Evolutionary conservation across 2,797 vertebrate genomes (phyloP), one percentile per base, ranked within the genome.

Genomic region (Coreius guichenoti): DNA sequence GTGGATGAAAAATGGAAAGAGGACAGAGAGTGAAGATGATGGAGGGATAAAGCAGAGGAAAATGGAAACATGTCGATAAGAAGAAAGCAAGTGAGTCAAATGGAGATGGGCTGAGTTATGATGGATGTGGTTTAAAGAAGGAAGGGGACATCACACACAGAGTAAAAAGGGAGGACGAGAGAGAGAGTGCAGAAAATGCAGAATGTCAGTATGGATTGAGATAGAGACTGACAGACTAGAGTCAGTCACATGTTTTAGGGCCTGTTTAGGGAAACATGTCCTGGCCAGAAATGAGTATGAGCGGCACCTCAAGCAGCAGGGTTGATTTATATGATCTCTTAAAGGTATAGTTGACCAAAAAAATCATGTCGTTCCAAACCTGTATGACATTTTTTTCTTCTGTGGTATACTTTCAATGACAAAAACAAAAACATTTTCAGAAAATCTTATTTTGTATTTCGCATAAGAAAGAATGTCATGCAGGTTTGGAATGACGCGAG

Each of bases 41-140:
- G 93, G 93, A 95, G 93, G 67, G 92, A 91, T 92, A 93, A 91
- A 77, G 92, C 92, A 93, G 75, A 91, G 91, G 94, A 94, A 94
- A 94, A 94, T 95, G 94, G 94, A 95, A 95, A 94, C 93, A 94
- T 94, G 94, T 95, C 94, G 92, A 95, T 95, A 94, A 93, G 92
- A 93, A 92, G 89, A 90, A 92, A 90, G 88, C 88, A 90, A 94
- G 91, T 86, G 91, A 93, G 93, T 90, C 89, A 93, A 93, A 93
- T 94, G 92, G 92, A 93, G 93, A 94, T 94, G 86, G 83, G 86
- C 81, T 90, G 91, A 91, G 92, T 92, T 86, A 91, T 95, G 95
- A 95, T 95, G 93, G 93, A 95, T 95, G 92, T 82, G 88, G 81
- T 86, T 88, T 86, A 85, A 69, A 70, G 88, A 43, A 85, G 77